Percentiles rank a stretch among this genome's conserved stretches.
phyloP scores from a whole-genome alignment of 2,888 invertebrate genomes.

The Esperia sulphurella region DNA sequence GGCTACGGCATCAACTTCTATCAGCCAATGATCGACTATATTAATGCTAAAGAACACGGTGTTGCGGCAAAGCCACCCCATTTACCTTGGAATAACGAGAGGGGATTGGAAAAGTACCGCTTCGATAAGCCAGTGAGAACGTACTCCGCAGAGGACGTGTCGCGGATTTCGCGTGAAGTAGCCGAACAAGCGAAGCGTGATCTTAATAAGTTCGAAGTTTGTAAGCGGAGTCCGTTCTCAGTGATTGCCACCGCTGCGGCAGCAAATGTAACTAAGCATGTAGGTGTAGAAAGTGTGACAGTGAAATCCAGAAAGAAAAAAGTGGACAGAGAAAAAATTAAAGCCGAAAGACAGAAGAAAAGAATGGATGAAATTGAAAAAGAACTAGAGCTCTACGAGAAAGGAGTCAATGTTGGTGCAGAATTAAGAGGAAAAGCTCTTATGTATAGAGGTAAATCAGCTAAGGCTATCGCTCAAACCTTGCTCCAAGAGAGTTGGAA shows the following conservation, averaged over 20 bases:
- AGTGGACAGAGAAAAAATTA: slow-evolving; percentile 53
- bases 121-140: slow-evolving; percentile 81
- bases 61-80: slow-evolving; percentile 77
- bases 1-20: slow-evolving; percentile 91
- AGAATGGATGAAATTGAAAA: slow-evolving; percentile 63
- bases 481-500: slow-evolving; percentile 79
- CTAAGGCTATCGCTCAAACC: slow-evolving; percentile 84
- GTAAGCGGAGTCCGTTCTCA: slow-evolving; percentile 81
- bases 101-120: slow-evolving; percentile 83
- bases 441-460: slow-evolving; percentile 86
- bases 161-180: slow-evolving; percentile 82
- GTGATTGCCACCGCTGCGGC: slow-evolving; percentile 81
- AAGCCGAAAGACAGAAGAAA: slow-evolving; percentile 65
- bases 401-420: slow-evolving; percentile 63
- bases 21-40: slow-evolving; percentile 92
- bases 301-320: slow-evolving; percentile 72
- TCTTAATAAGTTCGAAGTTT: slow-evolving; percentile 79
- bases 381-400: slow-evolving; percentile 58
- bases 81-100: slow-evolving; percentile 86
- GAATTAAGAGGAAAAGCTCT: slow-evolving; percentile 76
- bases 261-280: slow-evolving; percentile 81
- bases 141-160: slow-evolving; percentile 84
- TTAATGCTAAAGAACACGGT: slow-evolving; percentile 83
- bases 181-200: slow-evolving; percentile 85
- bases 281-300: slow-evolving; percentile 74